Conservation (phyloP, 1,140 invertebrate genomes). For the Archivesica marissinica region DNA sequence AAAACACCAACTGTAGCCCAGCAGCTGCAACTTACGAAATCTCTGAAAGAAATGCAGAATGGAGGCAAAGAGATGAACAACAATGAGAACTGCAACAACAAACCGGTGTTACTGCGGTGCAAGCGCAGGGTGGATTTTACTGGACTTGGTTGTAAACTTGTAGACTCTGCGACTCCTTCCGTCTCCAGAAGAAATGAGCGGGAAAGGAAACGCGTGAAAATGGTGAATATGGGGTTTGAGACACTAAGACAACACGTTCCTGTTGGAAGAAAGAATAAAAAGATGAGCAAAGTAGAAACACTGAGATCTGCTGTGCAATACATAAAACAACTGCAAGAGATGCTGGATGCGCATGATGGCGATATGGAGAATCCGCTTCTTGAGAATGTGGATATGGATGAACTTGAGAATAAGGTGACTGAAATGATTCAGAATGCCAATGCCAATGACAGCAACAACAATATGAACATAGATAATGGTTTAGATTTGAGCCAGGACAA, state of each 20-base stretch:
- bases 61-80: constrained; percentile 57
- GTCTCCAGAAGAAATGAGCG: constrained; percentile 96
- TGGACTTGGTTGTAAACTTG: constrained; percentile 75
- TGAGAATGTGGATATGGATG: constrained; percentile 56
- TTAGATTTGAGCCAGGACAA: constrained; percentile 17
- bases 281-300: constrained; percentile 93
- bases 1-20: constrained; percentile 78
- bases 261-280: constrained; percentile 85
- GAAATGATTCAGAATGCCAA: constrained; percentile 50
- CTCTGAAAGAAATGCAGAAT: constrained; percentile 71
- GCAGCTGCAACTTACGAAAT: constrained; percentile 75
- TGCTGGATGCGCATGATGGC: constrained; percentile 86
- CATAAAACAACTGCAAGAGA: constrained; percentile 92
- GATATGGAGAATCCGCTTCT: constrained; percentile 12
- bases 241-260: constrained; percentile 82
- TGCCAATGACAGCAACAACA: constrained; percentile 24
- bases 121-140: constrained; percentile 79
- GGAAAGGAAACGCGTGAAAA: constrained; percentile 96
- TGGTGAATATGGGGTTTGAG: constrained; percentile 90
- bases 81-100: constrained; percentile 45
- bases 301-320: constrained; percentile 96
- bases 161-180: constrained; percentile 88
- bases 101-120: constrained; percentile 77
- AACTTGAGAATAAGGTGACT: constrained; percentile 46
- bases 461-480: constrained; percentile 39